Evolutionary conservation across 2,797 vertebrate species (phyloP).

Genomic region (Prunella strophiata): DNA sequence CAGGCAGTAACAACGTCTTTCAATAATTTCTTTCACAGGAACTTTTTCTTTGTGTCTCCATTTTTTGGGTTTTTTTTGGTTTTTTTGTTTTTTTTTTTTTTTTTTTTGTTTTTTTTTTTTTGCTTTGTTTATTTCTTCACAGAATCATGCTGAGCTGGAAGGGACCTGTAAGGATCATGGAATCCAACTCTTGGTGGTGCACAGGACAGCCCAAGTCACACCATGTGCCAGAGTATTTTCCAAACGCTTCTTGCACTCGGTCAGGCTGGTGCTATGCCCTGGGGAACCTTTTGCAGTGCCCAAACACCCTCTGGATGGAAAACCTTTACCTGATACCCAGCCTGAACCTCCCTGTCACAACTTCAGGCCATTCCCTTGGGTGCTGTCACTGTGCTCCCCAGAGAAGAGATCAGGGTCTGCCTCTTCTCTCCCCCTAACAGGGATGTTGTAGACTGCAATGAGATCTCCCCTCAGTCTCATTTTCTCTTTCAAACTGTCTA

Average conservation of each 20-base stretch:
- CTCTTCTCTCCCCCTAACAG: not conserved
- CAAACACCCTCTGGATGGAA: not conserved
- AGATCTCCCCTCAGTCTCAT: not conserved
- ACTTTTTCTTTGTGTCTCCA: not conserved
- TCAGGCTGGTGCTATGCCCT: not conserved
- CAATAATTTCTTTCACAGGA: not conserved
- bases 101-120: not conserved
- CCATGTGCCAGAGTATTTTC: not conserved
- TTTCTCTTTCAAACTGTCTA: not conserved
- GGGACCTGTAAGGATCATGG: not conserved
- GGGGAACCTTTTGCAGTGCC: not conserved
- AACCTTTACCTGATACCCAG: not conserved
- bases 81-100: not conserved
- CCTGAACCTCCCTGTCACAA: not conserved
- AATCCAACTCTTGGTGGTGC: not conserved
- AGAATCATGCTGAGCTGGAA: not conserved
- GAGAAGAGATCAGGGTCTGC: not conserved
- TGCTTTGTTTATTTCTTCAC: not conserved
- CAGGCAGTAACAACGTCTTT: not conserved
- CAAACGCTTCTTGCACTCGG: fast-evolving
- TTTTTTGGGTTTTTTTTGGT: not conserved
- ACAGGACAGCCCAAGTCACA: not conserved
- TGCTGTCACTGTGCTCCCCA: not conserved
- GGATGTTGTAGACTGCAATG: not conserved
- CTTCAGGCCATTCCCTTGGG: not conserved